A percentile compares a stretch with the other conserved stretches of the same genome.
Evolutionary conservation across 1,140 invertebrate species (phyloP).

Genomic region (Anastrepha ludens): DNA sequence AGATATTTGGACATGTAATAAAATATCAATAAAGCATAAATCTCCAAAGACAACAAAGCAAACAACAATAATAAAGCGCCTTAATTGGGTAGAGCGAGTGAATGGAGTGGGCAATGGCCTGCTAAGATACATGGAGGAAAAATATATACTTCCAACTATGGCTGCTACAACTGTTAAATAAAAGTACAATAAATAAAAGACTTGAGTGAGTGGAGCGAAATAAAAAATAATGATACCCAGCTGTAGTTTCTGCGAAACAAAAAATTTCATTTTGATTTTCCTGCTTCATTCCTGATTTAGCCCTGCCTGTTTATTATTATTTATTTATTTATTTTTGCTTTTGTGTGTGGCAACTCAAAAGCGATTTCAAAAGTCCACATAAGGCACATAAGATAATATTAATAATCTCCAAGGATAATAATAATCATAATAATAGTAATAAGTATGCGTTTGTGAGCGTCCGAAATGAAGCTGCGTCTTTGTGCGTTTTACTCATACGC

Average conservation of each 20-base stretch:
- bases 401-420: conserved; percentile 37
- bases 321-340: background rate
- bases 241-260: background rate
- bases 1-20: conserved; percentile 10
- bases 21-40: conserved; percentile 51
- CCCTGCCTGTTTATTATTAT: too few relatives aligned
- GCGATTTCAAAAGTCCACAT: background rate
- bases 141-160: background rate
- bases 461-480: background rate
- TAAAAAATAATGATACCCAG: background rate
- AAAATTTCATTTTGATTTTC: background rate
- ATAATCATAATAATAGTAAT: conserved; percentile 40
- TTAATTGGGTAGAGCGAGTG: background rate
- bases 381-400: conserved; percentile 31
- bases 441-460: background rate
- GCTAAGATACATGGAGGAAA: background rate
- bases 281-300: background rate
- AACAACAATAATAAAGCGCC: conserved; percentile 20
- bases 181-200: conserved; percentile 1
- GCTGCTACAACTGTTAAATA: background rate
- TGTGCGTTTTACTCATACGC: background rate
- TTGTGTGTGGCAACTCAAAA: background rate
- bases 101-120: background rate
- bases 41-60: conserved; percentile 22
- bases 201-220: background rate